Evolutionary conservation across 1,140 invertebrate genomes (phyloP), one percentile per base, ranked within the genome.

Genomic region (Chironomus tepperi): DNA sequence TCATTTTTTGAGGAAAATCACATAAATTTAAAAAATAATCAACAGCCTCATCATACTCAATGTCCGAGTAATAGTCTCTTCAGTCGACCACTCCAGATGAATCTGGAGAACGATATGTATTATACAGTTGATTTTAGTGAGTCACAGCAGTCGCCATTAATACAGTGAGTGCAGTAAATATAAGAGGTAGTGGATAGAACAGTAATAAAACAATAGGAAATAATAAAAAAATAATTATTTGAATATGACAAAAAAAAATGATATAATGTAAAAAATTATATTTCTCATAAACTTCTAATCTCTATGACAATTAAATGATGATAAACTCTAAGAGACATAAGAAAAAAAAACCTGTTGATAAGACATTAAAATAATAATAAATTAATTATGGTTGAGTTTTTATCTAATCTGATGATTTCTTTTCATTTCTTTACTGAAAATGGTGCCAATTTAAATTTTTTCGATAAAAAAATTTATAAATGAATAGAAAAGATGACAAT

Each of bases 71-170:
- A 78, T 80, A 8, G 73, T 80, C 16, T 75, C 82, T 77, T 75
- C 82, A 79, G 42, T 70, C 83, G 86, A 42, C 81, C 85, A 67
- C 80, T 89, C 77, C 88, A 89, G 79, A 87, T 87, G 79, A 85
- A 81, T 76, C 77, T 82, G 43, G 81, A 82, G 77, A 82, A 87
- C 42, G 89, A 90, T 76, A 88, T 90, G 87, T 90, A 89, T 81
- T 90, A 89, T 83, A 89, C 88, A 42, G 84, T 90, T 76, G 89
- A 90, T 81, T 89, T 90, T 83, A 89, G 88, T 79, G 88, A 89
- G 82, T 89, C 87, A 77, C 89, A 89, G 81, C 88, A 86, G 78
- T 89, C 88, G 19, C 89, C 89, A 7, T 84, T 90, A 77, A 90
- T 90, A 78, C 88, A 89, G 85, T 89, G 87, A 84, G 10, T 8